A percentile compares a stretch with the other conserved stretches of the same genome.
These are phyloP conservation scores for Ophthalmolycus amberensis DNA, from an alignment of 2,113 vertebrate species.

Conservation along the genomic window DNA sequence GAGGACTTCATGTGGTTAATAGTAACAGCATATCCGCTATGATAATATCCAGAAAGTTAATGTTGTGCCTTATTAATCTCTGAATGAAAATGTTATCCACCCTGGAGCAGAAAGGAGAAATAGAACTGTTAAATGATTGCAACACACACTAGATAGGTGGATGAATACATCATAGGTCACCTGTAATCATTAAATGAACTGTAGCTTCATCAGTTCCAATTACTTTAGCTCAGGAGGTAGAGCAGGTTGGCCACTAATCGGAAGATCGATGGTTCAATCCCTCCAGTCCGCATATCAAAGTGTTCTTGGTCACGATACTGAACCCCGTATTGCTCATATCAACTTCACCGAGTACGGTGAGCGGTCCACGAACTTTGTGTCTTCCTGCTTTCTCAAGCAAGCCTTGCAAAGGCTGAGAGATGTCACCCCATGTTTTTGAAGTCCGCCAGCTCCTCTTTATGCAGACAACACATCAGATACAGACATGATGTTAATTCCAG, in stretches of 20 bases:
- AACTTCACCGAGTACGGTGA: background rate
- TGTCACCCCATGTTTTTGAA: too few relatives aligned
- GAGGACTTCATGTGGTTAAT: background rate
- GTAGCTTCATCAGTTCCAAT: background rate
- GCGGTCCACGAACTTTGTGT: background rate
- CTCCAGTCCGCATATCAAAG: background rate
- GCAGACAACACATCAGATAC: too few relatives aligned
- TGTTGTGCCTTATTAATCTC: conserved; percentile 15
- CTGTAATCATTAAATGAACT: background rate
- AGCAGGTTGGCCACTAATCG: background rate
- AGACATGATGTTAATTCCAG: too few relatives aligned
- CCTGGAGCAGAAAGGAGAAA: background rate
- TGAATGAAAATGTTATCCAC: conserved; percentile 32
- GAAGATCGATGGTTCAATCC: background rate
- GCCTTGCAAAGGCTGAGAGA: too few relatives aligned
- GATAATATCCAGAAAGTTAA: conserved; percentile 31
- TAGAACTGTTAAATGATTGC: background rate
- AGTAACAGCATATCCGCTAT: background rate
- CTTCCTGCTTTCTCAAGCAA: background rate
- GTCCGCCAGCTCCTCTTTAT: too few relatives aligned
- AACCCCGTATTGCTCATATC: too few relatives aligned
- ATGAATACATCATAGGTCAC: background rate
- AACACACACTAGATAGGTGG: background rate
- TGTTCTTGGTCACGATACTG: background rate
- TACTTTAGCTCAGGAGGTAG: background rate